These are phyloP conservation scores for Choreutis nemorana DNA, from an alignment of 2,888 invertebrate genomes.

Conservation along the genomic window DNA sequence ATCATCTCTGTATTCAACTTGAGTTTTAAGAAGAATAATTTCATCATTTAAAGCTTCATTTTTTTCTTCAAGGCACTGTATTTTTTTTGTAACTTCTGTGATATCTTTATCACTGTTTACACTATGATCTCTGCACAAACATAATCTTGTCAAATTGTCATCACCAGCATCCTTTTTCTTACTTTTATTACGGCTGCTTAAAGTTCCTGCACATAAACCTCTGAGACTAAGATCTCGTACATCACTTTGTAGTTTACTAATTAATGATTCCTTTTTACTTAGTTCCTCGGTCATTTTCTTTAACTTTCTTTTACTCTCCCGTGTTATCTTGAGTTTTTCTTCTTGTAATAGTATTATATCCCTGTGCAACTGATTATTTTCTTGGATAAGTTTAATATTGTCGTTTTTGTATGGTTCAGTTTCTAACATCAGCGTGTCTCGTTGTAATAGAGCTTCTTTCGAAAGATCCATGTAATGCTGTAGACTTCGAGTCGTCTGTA, in stretches of 20 bases:
- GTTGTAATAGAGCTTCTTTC: conserved; percentile 74
- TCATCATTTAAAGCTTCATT: conserved; percentile 44
- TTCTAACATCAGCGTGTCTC: conserved; percentile 72
- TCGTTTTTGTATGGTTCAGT: conserved; percentile 84
- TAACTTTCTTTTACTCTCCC: conserved; percentile 70
- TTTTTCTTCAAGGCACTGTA: conserved; percentile 48
- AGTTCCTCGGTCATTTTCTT: conserved; percentile 70
- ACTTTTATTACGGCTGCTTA: conserved; percentile 49
- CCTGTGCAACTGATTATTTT: conserved; percentile 77
- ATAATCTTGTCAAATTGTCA: conserved; percentile 20
- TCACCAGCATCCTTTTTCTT: conserved; percentile 34
- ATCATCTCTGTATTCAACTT: conserved; percentile 67
- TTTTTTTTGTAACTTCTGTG: conserved; percentile 44
- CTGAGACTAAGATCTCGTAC: conserved; percentile 47
- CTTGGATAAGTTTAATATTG: conserved; percentile 77
- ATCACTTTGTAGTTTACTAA: conserved; percentile 49
- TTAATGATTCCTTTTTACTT: conserved; percentile 53
- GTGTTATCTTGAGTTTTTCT: conserved; percentile 62
- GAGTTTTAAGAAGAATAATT: conserved; percentile 36
- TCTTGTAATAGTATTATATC: conserved; percentile 73
- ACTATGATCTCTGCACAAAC: conserved; percentile 30
- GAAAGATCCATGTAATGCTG: conserved; percentile 84
- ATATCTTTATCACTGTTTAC: conserved; percentile 46
- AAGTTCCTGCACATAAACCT: conserved; percentile 51
- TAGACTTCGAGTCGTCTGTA: conserved; percentile 87